These are phyloP conservation scores for Agrilus mali DNA, from an alignment of 2,888 invertebrate genomes.

Conservation along the genomic window DNA sequence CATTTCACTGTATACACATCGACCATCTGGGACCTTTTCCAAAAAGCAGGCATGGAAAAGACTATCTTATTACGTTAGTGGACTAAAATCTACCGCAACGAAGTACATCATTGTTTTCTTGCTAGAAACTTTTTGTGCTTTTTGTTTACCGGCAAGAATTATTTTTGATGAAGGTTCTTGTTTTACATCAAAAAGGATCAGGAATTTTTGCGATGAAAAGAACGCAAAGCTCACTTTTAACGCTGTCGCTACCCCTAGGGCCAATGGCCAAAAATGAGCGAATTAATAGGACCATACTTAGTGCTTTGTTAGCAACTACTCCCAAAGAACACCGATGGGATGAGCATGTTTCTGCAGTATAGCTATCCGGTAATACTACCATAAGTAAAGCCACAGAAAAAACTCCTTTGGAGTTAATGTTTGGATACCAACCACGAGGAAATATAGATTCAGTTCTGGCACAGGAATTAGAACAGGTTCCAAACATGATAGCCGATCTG, in stretches of 20 bases:
- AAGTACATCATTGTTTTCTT: conserved; percentile 17
- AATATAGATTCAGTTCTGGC: too few relatives aligned
- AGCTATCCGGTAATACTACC: conserved; percentile 22
- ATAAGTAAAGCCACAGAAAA: conserved; percentile 1
- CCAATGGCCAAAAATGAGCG: conserved; percentile 27
- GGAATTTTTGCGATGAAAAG: conserved; percentile 20
- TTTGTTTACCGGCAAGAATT: conserved; percentile 20
- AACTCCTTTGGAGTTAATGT: too few relatives aligned
- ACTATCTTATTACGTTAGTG: conserved; percentile 23
- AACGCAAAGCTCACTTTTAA: conserved; percentile 19
- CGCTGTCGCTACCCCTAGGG: conserved; percentile 22
- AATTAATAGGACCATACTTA: conserved; percentile 21
- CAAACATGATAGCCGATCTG: too few relatives aligned
- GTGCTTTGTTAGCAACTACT: conserved; percentile 18
- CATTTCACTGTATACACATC: conserved; percentile 30
- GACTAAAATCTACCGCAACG: conserved; percentile 23
- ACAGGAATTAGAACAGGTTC: too few relatives aligned
- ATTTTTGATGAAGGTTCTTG: conserved; percentile 27
- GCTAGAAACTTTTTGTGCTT: conserved; percentile 14
- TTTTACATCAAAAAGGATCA: conserved; percentile 25
- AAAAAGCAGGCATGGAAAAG: conserved; percentile 21
- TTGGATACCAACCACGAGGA: too few relatives aligned
- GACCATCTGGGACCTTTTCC: conserved; percentile 32
- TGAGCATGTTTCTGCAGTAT: conserved; percentile 19
- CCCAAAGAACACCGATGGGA: conserved; percentile 24